Evolutionary conservation across 2,797 vertebrate species (phyloP), one percentile per base, ranked within the genome.

Genomic region (Gobionotothen gibberifrons): DNA sequence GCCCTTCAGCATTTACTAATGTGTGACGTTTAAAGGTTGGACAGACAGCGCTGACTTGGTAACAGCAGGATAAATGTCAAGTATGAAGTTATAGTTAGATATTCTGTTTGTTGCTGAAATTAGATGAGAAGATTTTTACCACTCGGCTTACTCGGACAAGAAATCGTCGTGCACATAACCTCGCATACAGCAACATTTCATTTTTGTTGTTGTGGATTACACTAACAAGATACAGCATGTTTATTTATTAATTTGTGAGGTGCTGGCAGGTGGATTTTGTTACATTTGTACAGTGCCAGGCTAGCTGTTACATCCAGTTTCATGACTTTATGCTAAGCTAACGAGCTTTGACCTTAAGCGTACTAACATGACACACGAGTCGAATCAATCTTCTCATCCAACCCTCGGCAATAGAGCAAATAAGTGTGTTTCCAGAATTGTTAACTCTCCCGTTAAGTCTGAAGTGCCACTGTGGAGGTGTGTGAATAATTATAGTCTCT

Each of bases 1-100:
- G 70, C 32, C 51, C 51, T 22, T 79, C 39, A 52, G 48, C 62
- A n/a, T 75, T 76, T 44, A 66, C 56, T 64, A 57, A 46, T 63
- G 29, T 61, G 54, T 66, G 66, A 61, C 0, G 17, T 61, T 74
- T 49, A 72, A 69, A 54, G n/a, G 21, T 71, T 57, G 26, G 72
- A 19, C 48, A 22, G 43, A 65, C 51, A 57, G 46, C 49, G 59
- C 59, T 67, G 66, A 64, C 52, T 56, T 19, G 12, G 51, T 51
- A 54, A 65, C 36, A 68, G 63, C 69, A 62, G 19, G 42, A 66
- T 48, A 40, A 54, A 72, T 36, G 42, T 68, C 40, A 14, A 10
- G 70, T 58, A 67, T 61, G 43, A 49, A 79, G 40, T 43, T 58
- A 36, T 40, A 16, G 44, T 49, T 73, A 3, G 49, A 65, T 8